Percentiles rank a stretch among this genome's conserved stretches.
Conservation (phyloP, 2,888 invertebrate genomes). For the Agriopis aurantiaria region DNA sequence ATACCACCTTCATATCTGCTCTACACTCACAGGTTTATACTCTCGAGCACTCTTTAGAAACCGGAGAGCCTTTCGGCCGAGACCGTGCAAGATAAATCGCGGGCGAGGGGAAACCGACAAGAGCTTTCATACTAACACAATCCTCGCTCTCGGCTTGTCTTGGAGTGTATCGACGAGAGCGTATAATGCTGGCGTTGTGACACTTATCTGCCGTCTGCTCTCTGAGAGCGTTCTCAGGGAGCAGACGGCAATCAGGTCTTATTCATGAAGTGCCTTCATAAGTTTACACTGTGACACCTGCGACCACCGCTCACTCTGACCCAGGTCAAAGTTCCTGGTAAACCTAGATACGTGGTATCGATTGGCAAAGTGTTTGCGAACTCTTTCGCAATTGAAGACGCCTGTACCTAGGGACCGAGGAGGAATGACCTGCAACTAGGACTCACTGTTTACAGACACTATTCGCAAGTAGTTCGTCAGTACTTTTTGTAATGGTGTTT, state of each 20-base stretch:
- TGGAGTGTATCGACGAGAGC: no score
- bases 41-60: no score
- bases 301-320: conserved; percentile 11
- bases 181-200: neutral
- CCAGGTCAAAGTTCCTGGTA: conserved; percentile 23
- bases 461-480: neutral
- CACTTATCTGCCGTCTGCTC: neutral
- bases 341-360: conserved; percentile 14
- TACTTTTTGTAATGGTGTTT: conserved; percentile 7
- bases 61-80: no score
- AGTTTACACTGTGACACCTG: neutral
- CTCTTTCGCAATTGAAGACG: conserved; percentile 27
- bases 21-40: no score
- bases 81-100: no score
- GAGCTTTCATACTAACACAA: no score
- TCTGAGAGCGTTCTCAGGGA: no score
- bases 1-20: neutral
- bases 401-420: conserved; percentile 4
- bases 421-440: conserved; percentile 25
- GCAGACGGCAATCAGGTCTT: no score
- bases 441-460: neutral
- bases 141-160: no score
- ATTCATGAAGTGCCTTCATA: neutral
- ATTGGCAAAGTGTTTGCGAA: conserved; percentile 20
- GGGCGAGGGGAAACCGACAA: no score